phyloP scores from a whole-genome alignment of 1,140 invertebrate species.

The Dryas iulia region DNA sequence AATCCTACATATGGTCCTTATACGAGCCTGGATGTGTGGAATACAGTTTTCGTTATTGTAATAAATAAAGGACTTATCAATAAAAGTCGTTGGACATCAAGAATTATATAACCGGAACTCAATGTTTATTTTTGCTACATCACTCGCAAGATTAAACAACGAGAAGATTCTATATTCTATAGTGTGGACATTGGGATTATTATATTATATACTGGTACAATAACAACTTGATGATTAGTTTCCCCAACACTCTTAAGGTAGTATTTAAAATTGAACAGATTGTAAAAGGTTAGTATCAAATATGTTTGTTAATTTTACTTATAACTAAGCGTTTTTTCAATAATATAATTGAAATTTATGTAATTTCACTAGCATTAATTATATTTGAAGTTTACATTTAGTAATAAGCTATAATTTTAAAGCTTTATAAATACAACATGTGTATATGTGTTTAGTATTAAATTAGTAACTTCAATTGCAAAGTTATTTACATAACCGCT shows the following conservation, averaged over 20 bases:
- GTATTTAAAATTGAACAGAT: not conserved
- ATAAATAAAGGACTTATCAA: too few relatives aligned
- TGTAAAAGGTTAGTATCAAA: constrained; percentile 5
- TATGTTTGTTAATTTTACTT: not conserved
- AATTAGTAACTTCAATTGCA: too few relatives aligned
- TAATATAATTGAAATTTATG: not conserved
- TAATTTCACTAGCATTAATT: not conserved
- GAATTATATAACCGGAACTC: too few relatives aligned
- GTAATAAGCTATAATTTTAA: too few relatives aligned
- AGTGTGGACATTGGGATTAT: not conserved
- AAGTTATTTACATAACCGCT: too few relatives aligned
- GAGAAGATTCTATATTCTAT: constrained; percentile 9
- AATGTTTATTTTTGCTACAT: not conserved
- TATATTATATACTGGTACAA: not conserved
- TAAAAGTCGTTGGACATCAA: too few relatives aligned
- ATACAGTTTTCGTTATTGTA: too few relatives aligned
- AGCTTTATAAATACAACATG: too few relatives aligned
- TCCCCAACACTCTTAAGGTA: constrained; percentile 2
- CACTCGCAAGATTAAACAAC: not conserved
- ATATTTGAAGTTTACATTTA: not conserved
- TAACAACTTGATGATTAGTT: not conserved
- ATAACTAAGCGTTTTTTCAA: not conserved
- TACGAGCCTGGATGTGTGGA: too few relatives aligned
- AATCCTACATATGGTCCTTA: too few relatives aligned
- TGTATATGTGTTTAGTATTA: too few relatives aligned